Conservation (phyloP, 2,888 invertebrate species). For the Zele albiditarsus region DNA sequence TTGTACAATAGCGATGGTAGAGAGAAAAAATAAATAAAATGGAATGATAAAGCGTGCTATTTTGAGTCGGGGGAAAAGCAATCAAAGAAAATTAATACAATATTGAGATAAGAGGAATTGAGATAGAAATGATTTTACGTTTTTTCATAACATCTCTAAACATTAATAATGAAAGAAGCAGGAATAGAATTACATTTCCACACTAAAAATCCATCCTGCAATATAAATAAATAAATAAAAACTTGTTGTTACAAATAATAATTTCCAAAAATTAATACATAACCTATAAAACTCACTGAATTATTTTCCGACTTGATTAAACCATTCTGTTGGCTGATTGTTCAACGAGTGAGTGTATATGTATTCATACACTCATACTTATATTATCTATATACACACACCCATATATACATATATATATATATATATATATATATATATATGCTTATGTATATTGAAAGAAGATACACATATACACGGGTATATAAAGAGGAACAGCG, state of each 20-base stretch:
- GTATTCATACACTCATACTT: neutral
- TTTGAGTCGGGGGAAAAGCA: too few species aligned
- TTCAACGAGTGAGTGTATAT: neutral
- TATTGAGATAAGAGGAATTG: too few species aligned
- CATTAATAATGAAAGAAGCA: too few species aligned
- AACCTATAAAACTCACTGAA: conserved; percentile 4
- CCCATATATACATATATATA: neutral
- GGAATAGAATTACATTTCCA: too few species aligned
- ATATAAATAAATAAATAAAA: neutral
- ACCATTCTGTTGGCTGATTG: conserved; percentile 25
- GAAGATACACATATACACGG: neutral
- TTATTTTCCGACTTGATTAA: conserved; percentile 36
- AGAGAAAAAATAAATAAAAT: too few species aligned
- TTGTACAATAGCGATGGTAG: neutral
- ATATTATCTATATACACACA: neutral
- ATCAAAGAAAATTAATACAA: too few species aligned
- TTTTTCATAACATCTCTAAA: too few species aligned
- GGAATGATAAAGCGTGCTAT: too few species aligned
- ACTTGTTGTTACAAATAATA: neutral
- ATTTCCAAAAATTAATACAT: neutral
- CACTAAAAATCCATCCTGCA: too few species aligned
- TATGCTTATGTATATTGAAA: neutral
- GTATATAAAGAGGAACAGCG: neutral
- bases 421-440: neutral
- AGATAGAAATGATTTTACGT: too few species aligned